A percentile compares a stretch with the other conserved stretches of the same genome.
Evolutionary conservation across 35 echinoderm and acorn worm genomes (phyloP).

Genomic region (Apostichopus californicus): DNA sequence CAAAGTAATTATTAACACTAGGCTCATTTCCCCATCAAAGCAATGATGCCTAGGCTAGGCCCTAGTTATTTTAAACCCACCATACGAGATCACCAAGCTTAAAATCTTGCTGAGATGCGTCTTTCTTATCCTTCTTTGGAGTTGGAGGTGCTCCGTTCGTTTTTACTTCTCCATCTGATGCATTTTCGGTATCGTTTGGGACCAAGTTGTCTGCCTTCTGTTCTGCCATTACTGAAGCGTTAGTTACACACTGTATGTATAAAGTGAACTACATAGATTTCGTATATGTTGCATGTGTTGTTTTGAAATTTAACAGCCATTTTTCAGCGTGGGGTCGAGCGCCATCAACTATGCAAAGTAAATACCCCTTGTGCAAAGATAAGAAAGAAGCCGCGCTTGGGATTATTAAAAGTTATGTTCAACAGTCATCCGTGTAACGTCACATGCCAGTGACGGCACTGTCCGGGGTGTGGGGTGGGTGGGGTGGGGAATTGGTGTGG

Average conservation of each 20-base stretch:
- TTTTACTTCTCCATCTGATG: neutral
- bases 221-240: slow-evolving; percentile 48
- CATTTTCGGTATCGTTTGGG: slow-evolving; percentile 7
- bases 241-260: neutral
- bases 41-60: neutral
- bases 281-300: slow-evolving; percentile 7
- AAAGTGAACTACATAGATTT: no score
- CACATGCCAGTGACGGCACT: no score
- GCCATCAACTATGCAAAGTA: neutral
- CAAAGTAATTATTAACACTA: neutral
- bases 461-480: no score
- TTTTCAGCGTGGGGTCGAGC: slow-evolving; percentile 31
- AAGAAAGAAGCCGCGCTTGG: no score
- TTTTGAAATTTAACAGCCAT: slow-evolving; percentile 11
- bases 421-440: no score
- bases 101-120: neutral
- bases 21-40: neutral
- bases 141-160: slow-evolving; percentile 14
- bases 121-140: slow-evolving; percentile 33
- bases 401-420: no score
- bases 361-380: neutral
- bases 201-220: slow-evolving; percentile 5
- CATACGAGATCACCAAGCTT: slow-evolving; percentile 39
- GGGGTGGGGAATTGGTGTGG: no score
- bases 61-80: slow-evolving; percentile 3